Conservation (phyloP, 2,113 vertebrate genomes). For the Crotalus tigris region DNA sequence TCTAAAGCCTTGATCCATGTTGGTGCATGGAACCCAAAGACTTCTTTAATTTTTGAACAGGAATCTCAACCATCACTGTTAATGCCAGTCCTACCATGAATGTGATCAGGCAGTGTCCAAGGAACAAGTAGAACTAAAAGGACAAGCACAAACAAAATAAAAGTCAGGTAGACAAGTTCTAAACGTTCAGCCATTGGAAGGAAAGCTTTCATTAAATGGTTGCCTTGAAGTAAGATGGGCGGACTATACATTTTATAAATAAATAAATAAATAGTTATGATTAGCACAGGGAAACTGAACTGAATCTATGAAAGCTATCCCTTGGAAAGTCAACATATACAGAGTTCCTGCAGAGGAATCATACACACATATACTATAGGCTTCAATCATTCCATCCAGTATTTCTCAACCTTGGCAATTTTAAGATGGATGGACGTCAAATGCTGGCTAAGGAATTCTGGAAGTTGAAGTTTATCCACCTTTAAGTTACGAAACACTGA, state of each 20-base stretch:
- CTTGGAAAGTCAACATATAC: not conserved
- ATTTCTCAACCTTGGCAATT: no score
- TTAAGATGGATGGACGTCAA: no score
- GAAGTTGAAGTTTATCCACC: no score
- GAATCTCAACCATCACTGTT: constrained; percentile 76
- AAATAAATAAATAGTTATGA: not conserved
- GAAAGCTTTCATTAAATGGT: not conserved
- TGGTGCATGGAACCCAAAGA: not conserved
- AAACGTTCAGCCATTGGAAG: not conserved
- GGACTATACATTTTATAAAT: no score
- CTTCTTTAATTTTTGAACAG: constrained; percentile 53
- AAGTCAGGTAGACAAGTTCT: not conserved
- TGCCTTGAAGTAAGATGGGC: not conserved
- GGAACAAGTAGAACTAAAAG: constrained; percentile 78
- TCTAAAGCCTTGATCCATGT: not conserved
- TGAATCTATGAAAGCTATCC: not conserved
- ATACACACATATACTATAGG: not conserved
- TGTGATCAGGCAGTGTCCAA: constrained; percentile 73
- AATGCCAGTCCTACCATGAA: constrained; percentile 65
- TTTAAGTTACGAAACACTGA: no score
- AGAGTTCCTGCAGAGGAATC: no score
- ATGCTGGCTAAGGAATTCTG: no score
- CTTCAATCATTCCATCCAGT: not conserved
- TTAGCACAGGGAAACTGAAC: not conserved
- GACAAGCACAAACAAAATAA: not conserved